phyloP scores from a whole-genome alignment of 2,797 vertebrate species.

The Macropus fuliginosus region DNA sequence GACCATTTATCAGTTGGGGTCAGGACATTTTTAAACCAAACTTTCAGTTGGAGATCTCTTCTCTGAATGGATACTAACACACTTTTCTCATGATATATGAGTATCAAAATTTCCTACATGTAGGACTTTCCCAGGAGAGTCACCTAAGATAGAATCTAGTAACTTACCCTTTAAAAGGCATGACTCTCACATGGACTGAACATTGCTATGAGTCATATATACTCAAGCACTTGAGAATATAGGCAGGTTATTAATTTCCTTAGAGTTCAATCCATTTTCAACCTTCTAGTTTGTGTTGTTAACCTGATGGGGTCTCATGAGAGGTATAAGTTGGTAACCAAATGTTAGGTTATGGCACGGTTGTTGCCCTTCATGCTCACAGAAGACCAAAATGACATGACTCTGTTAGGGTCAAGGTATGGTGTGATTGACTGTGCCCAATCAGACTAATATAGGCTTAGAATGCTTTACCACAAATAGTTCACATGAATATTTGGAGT shows the following conservation, averaged over 20 bases:
- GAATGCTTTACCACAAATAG: neutral
- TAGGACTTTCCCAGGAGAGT: conserved; percentile 6
- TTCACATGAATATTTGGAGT: neutral
- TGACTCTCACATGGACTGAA: neutral
- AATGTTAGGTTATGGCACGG: neutral
- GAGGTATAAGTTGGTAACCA: neutral
- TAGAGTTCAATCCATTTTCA: neutral
- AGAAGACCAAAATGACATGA: neutral
- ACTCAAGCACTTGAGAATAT: neutral
- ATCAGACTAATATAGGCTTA: neutral
- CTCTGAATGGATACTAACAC: neutral
- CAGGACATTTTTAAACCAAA: neutral
- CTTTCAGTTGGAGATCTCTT: neutral
- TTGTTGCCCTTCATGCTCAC: neutral
- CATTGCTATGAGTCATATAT: neutral
- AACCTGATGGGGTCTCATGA: neutral
- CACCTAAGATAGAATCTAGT: conserved; percentile 1
- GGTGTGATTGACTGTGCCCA: neutral
- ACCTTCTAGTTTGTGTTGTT: neutral
- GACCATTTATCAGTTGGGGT: no score
- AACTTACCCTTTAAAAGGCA: neutral
- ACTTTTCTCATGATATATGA: neutral
- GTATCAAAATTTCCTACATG: neutral
- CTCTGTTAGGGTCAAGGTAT: neutral
- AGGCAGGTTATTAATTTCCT: neutral